Conservation (phyloP, 2,113 vertebrate genomes). For the Coturnix japonica region DNA sequence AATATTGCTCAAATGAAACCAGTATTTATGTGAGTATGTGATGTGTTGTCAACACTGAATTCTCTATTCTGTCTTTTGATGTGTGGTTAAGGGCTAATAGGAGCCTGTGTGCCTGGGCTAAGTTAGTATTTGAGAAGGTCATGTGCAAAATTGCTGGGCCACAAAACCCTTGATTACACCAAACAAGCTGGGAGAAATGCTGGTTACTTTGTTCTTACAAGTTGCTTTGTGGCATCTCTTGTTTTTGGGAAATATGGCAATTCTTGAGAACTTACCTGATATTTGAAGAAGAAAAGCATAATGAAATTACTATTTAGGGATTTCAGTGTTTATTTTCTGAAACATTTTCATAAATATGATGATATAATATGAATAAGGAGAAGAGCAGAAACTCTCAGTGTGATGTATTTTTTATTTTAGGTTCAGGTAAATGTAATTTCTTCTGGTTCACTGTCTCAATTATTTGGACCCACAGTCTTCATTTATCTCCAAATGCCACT, state of each 20-base stretch:
- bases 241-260: background rate
- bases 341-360: background rate
- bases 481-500: constrained; percentile 11
- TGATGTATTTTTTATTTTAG: background rate
- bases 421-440: constrained; percentile 49
- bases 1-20: background rate
- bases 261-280: background rate
- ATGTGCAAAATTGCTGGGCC: background rate
- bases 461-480: constrained; percentile 30
- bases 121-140: rapidly evolving
- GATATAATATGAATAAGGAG: background rate
- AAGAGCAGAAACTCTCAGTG: background rate
- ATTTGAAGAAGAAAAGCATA: background rate
- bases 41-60: background rate
- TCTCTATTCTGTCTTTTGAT: background rate
- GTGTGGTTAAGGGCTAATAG: background rate
- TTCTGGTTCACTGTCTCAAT: constrained; percentile 35
- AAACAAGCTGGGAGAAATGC: background rate
- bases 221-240: background rate
- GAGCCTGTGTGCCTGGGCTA: background rate
- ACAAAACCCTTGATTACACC: background rate
- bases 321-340: background rate
- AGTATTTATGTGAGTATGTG: background rate
- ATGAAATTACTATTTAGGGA: background rate
- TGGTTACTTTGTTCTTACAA: background rate